Base-by-base conservation (phyloP, 2,888 invertebrate species). In the Cryptocheilus praepositus region DNA sequence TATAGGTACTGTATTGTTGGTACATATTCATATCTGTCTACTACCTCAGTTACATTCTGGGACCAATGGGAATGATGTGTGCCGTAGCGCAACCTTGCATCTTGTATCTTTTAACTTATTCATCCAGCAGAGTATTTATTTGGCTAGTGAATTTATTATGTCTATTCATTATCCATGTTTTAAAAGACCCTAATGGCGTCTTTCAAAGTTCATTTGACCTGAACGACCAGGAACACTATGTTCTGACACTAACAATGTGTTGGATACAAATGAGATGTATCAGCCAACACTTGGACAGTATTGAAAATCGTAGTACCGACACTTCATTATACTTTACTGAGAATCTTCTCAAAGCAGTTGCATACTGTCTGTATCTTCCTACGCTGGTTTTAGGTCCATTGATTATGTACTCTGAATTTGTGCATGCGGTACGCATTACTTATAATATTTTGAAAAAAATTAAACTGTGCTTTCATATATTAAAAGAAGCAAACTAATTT, bases 361-460 rank as follows among this genome's bases (percentile, higher is more conserved):
- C 94, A 19, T 98, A 97, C 87, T 92, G 93, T 66, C 91, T 96
- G 58, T 97, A 98, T 88, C 90, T 96, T 61, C 98, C 98, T 19
- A 90, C 94, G n/a, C 90, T 96, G 67, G 93, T 94, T 80, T 91
- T 93, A 79, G 98, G 98, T 18, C 98, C 98, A n/a, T 91, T 97
- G 63, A 91, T 97, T 79, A 90, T 93, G 7, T 96, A 94, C 89
- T 90, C 92, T 75, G 92, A 94, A 67, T 97, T 95, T 89, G 89
- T 88, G 28, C 25, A 67, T 43, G 72, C 72, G 46, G 78, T 79
- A 79, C 36, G 78, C 79, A 71, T 62, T 19, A 1, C 18, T 54
- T 60, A 11, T 5, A 11, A 18, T 19, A 13, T 19, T 56, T 28
- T 16, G 11, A 15, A 25, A 52, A 19, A 49, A 16, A 2, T 22